Conservation (phyloP, 1,140 invertebrate genomes). For the Brachionus plicatilis region DNA sequence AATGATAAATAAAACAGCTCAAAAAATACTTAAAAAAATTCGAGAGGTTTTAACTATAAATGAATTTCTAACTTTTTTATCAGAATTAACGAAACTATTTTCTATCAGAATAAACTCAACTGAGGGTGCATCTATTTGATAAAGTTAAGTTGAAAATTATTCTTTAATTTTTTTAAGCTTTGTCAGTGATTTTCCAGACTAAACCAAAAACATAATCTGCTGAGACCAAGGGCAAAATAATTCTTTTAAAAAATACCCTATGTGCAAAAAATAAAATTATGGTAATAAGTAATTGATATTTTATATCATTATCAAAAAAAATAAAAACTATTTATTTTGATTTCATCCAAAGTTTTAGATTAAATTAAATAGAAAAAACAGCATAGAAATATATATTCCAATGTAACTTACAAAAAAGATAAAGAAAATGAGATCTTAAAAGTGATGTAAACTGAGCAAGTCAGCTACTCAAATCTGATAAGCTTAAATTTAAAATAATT, state of each 20-base stretch:
- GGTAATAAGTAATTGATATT: not conserved
- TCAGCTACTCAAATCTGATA: not conserved
- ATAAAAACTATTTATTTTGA: not conserved
- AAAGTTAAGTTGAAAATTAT: not conserved
- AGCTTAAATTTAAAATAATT: not conserved
- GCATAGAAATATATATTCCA: not conserved
- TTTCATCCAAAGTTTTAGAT: not conserved
- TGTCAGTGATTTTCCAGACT: not conserved
- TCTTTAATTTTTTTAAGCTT: not conserved
- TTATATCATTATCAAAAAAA: not conserved
- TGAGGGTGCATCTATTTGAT: not conserved
- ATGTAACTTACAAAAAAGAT: not conserved
- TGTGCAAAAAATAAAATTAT: not conserved
- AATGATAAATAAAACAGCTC: too few species aligned
- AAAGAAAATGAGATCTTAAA: not conserved
- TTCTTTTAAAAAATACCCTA: not conserved
- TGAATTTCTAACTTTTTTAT: too few species aligned
- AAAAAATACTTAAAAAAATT: too few species aligned
- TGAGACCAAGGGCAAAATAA: not conserved
- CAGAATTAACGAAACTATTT: too few species aligned
- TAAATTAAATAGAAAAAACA: not conserved
- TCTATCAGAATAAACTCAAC: too few species aligned
- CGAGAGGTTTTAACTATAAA: too few species aligned
- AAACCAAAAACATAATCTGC: not conserved
- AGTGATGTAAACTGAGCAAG: not conserved